Conservation (phyloP, 2,113 vertebrate species). For the Pitta sordida region DNA sequence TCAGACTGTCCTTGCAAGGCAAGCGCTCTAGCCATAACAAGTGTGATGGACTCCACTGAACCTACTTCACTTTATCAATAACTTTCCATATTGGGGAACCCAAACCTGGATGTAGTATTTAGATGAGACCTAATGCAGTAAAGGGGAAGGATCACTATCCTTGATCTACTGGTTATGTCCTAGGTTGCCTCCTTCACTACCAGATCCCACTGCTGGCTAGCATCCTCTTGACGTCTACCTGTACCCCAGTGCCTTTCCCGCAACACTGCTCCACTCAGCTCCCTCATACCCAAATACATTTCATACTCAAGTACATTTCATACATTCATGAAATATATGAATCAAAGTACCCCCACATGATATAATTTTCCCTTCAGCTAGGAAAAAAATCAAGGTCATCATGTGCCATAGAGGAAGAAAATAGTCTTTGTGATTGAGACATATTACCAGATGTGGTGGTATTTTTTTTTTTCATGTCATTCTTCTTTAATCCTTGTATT, state of each 20-base stretch:
- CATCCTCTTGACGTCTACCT: not conserved
- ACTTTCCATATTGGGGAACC: not conserved
- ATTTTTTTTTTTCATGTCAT: not conserved
- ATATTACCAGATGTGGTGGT: not conserved
- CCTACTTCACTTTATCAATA: not conserved
- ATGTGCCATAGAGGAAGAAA: not conserved
- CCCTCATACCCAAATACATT: not conserved
- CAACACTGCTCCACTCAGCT: not conserved
- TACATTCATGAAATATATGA: not conserved
- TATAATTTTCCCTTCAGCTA: not conserved
- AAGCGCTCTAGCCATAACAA: not conserved
- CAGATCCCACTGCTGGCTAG: not conserved
- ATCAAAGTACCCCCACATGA: fast-evolving
- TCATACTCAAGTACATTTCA: not conserved
- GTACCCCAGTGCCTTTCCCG: not conserved
- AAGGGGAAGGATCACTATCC: not conserved
- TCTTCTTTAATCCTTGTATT: not conserved
- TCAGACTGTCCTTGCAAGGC: not conserved
- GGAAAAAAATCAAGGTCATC: not conserved
- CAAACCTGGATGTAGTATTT: not conserved
- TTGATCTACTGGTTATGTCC: no score
- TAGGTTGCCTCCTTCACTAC: not conserved
- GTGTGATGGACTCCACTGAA: not conserved
- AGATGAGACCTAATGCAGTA: not conserved
- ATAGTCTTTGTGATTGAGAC: not conserved